A percentile compares a stretch with the other conserved stretches of the same genome.
Evolutionary conservation across 35 echinoderm and acorn worm genomes (phyloP).

Genomic region (Acanthaster planci): DNA sequence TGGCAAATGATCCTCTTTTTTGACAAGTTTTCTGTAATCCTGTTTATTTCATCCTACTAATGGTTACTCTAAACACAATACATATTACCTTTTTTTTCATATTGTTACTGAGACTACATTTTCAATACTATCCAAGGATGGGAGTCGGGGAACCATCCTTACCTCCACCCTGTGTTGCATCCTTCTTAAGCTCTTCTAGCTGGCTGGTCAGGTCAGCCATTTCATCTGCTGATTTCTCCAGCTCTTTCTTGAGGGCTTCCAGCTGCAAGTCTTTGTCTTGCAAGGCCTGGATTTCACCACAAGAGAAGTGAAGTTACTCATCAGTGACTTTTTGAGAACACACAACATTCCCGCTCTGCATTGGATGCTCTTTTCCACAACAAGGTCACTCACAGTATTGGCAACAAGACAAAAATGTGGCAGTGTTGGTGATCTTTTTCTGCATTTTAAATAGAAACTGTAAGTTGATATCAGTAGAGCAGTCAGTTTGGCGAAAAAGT

Average conservation of each 20-base stretch:
- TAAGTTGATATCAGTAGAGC: too few relatives aligned
- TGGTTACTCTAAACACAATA: neutral
- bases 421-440: too few relatives aligned
- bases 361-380: too few relatives aligned
- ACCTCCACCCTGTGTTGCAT: slow-evolving; percentile 82
- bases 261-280: slow-evolving; percentile 90
- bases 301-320: neutral
- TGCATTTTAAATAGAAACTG: too few relatives aligned
- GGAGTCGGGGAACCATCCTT: neutral
- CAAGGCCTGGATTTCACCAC: slow-evolving; percentile 60
- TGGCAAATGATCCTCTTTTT: too few relatives aligned
- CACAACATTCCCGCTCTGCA: neutral
- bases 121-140: neutral
- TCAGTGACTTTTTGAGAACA: neutral
- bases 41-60: too few relatives aligned
- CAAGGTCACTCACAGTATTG: neutral
- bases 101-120: neutral
- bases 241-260: slow-evolving; percentile 58
- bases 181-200: slow-evolving; percentile 76
- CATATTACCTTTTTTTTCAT: neutral
- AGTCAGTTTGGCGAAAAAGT: too few relatives aligned
- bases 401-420: neutral
- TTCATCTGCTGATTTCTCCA: slow-evolving; percentile 89
- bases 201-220: slow-evolving; percentile 79
- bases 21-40: too few relatives aligned